phyloP scores from a whole-genome alignment of 1,140 invertebrate genomes.

The Diorhabda sublineata region DNA sequence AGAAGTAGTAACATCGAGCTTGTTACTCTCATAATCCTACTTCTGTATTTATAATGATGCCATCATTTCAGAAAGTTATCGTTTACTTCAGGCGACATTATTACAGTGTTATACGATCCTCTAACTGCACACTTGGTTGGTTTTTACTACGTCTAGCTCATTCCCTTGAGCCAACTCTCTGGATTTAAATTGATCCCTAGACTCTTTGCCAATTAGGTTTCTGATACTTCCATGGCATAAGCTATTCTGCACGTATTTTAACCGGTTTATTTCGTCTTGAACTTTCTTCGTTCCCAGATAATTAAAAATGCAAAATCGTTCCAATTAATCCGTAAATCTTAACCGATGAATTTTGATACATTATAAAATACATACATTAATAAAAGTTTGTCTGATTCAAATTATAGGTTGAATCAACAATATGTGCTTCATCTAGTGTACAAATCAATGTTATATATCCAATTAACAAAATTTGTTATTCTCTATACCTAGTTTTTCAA shows the following conservation, averaged over 20 bases:
- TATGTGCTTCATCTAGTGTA: too few relatives aligned
- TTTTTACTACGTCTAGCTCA: conserved; percentile 29
- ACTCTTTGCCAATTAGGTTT: conserved; percentile 24
- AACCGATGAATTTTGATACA: too few relatives aligned
- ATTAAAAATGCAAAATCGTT: too few relatives aligned
- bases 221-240: conserved; percentile 16
- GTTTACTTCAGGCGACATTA: conserved; percentile 20
- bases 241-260: neutral
- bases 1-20: neutral
- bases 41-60: conserved; percentile 16
- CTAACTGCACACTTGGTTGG: conserved; percentile 19
- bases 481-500: too few relatives aligned
- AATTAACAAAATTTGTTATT: too few relatives aligned
- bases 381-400: too few relatives aligned
- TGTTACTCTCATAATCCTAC: conserved; percentile 7
- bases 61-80: conserved; percentile 22
- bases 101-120: conserved; percentile 25
- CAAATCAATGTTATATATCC: too few relatives aligned
- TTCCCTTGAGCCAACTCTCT: conserved; percentile 20
- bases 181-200: conserved; percentile 25
- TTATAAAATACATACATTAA: too few relatives aligned
- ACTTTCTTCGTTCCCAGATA: too few relatives aligned
- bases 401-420: too few relatives aligned
- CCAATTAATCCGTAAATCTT: too few relatives aligned
- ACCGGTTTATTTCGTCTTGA: neutral